Base-by-base conservation (phyloP, 2,888 invertebrate genomes). In the Lithophane ornitopus region DNA sequence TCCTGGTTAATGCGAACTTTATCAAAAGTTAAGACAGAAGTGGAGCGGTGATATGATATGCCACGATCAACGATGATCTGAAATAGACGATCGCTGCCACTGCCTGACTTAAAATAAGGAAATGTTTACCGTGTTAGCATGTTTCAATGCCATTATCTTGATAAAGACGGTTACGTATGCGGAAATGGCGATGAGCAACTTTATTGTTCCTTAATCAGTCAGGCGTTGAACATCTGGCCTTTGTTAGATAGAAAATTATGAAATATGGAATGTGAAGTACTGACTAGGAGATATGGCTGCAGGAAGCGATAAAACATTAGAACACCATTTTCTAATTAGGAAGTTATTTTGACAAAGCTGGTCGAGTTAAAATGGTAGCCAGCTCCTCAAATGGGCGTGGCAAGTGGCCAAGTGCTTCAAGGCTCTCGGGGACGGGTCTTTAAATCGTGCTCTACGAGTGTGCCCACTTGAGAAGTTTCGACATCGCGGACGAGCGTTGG, bases 111-210 rank as follows among this genome's bases (percentile, higher is more conserved):
- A 89, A 84, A 90, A 92, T 90, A 90, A 92, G 93, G 92, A 94
- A 94, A 93, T 90, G 89, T 91, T 89, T 89, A 90, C 87, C 85
- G 85, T 89, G 91, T 93, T 94, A 94, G 91, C 92, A 89, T 91
- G 90, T 92, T 93, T 94, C 94, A 95, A 94, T 95, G 94, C 92
- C 94, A 94, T 91, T 94, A 94, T 93, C 93, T 93, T 92, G 94
- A 93, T 94, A 92, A 93, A 93, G 90, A 89, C 88, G 85, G 92
- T 93, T 94, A 94, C 95, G 95, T 94, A 95, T 92, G 93, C 95
- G 95, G 95, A 95, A 95, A 91, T 87, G 84, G 78, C 90, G 91
- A 90, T 89, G 91, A 90, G 90, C 90, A 91, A 90, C 91, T 93
- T 93, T 93, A 94, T 94, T 94, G 93, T 94, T 93, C 91, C 89